A percentile compares a stretch with the other conserved stretches of the same genome.
phyloP scores from a whole-genome alignment of 2,797 vertebrate genomes.

The Sardinella longiceps region DNA sequence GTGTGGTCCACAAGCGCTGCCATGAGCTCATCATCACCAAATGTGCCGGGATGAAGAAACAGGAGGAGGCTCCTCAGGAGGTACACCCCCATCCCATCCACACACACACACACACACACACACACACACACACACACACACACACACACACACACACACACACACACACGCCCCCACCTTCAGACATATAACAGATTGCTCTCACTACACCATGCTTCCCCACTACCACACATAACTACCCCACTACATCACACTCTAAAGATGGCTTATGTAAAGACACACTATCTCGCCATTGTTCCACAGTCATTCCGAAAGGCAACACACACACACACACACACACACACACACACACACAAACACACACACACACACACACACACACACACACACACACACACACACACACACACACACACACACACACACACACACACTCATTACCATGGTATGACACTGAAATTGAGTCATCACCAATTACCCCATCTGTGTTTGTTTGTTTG shows the following conservation, averaged over 20 bases:
- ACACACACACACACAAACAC: too few species aligned
- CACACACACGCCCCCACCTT: neutral
- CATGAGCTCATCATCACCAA: slow-evolving; percentile 98
- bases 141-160: slow-evolving; percentile 9
- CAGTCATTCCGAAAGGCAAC: too few species aligned
- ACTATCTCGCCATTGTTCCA: neutral
- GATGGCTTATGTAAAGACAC: too few species aligned
- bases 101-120: neutral
- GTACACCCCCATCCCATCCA: slow-evolving; percentile 63
- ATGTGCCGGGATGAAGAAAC: slow-evolving; percentile 96
- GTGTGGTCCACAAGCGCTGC: slow-evolving; percentile 97
- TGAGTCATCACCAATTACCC: neutral
- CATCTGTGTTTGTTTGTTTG: too few species aligned
- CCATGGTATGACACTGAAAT: neutral
- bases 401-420: neutral
- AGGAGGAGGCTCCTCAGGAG: slow-evolving; percentile 92
- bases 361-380: too few species aligned
- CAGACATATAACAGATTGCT: neutral
- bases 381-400: too few species aligned
- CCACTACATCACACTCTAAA: neutral
- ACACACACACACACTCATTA: neutral
- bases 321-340: neutral
- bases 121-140: slow-evolving; percentile 3
- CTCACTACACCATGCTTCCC: neutral
- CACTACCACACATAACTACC: too few species aligned